Conservation (phyloP, 2,113 vertebrate species). For the Carassius carassius region DNA sequence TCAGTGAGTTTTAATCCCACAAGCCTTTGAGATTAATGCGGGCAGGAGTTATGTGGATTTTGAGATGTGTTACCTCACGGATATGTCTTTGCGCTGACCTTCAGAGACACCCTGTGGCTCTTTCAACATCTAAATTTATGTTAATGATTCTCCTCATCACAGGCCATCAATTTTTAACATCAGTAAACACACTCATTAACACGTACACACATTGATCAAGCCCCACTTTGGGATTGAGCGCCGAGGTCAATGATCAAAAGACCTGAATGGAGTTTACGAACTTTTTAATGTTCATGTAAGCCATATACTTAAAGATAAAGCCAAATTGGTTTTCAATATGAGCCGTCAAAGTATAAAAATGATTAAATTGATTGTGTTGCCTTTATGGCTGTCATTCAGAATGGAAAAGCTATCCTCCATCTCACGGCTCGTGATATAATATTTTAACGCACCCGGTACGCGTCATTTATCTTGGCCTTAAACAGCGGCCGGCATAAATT, state of each 20-base stretch:
- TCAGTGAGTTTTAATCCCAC: conserved; percentile 33
- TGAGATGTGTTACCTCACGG: conserved; percentile 12
- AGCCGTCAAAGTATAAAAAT: conserved; percentile 13
- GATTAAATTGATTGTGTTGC: conserved; percentile 21
- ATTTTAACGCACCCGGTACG: conserved; percentile 30
- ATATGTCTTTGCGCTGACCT: conserved; percentile 47
- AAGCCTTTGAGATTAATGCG: conserved; percentile 37
- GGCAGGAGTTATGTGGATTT: conserved; percentile 20
- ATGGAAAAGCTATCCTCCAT: conserved; percentile 19
- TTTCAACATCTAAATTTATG: conserved; percentile 46
- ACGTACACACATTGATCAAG: neutral
- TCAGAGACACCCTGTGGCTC: conserved; percentile 28
- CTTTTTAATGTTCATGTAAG: conserved; percentile 15
- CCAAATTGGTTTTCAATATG: neutral
- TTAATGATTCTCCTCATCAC: conserved; percentile 46
- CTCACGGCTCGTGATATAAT: conserved; percentile 30
- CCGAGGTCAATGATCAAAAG: neutral
- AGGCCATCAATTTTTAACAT: conserved; percentile 15
- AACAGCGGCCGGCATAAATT: conserved; percentile 31
- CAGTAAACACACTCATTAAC: conserved; percentile 40
- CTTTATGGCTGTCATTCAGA: conserved; percentile 31
- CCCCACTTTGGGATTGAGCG: neutral
- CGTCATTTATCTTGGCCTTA: conserved; percentile 28
- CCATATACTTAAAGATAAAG: conserved; percentile 21
- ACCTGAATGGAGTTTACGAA: neutral